Evolutionary conservation across 2,797 vertebrate genomes (phyloP), one percentile per base, ranked within the genome.

Genomic region (Oreochromis mossambicus): DNA sequence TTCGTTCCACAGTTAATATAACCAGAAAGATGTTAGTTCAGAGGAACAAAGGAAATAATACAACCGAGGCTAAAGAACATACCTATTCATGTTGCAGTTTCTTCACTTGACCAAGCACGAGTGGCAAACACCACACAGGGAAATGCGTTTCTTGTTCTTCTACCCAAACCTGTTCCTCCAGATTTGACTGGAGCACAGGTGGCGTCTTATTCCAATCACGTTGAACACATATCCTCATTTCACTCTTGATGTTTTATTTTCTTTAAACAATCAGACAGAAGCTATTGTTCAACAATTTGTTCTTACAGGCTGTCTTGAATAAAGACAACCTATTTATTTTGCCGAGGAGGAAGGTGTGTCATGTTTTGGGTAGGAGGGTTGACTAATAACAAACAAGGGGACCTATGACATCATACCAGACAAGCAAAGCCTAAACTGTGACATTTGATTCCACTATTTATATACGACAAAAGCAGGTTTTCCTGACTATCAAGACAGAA

Each of bases 101-200:
- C 89, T 77, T 90, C 87, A 79, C 79, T 56, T 83, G 61, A 81
- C 46, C 82, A 81, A 43, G 66, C 75, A 6, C 46, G 51, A 86
- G 46, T 81, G 55, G 26, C 26, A 11, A 61, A 81, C 80, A 48
- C 55, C 48, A 76, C 55, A 87, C 77, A 84, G 78, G 80, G 81
- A 90, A 88, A 84, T 52, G 63, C 73, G 82, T 88, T 96, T 96
- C 96, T 91, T 82, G 96, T 93, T 96, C 83, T 89, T 95, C 96
- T 82, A 87, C 95, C 89, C 95, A 95, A 97, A 96, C 96, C 93
- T 90, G 96, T 97, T 96, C 56, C 84, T 91, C 95, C 86, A 94
- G 87, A 86, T 94, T 82, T 76, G 11, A 68, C 19, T 55, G 8
- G 46, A 77, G 14, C 79, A 77, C 85, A 70, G 82, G 48, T 79